Base-by-base conservation (phyloP, 2,797 vertebrate species). In the Parotocinclus haroldoi region DNA sequence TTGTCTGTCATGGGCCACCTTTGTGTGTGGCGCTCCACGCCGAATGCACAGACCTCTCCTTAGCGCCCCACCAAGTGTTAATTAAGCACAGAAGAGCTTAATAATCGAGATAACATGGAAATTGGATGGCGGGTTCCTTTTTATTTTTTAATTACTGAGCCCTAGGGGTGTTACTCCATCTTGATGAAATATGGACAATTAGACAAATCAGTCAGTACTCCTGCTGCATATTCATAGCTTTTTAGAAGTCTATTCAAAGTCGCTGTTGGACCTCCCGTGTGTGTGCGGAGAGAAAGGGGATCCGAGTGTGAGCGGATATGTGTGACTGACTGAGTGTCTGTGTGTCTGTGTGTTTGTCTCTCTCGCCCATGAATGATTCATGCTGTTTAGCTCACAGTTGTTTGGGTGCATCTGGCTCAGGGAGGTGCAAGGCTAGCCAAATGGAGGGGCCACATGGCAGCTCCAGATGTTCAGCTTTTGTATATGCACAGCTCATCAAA, bases 201-300 rank as follows among this genome's bases (percentile, higher is more conserved):
- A 91, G 87, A 92, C 87, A 93, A 92, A 92, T 90, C 87, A 87
- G 76, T 78, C 84, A 77, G 83, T 77, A 74, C 71, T 79, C 78
- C 79, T 83, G 72, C 77, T 93, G 89, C 89, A 92, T 93, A 92
- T 95, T 93, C 91, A 92, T 93, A 81, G 82, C 79, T 87, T 81
- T 86, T 85, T 81, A 81, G 87, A 82, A 88, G 93, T 92, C 92
- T 91, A 93, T 93, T 95, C 91, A 91, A 91, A 92, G 92, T 86
- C 76, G 74, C 89, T 90, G 92, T 87, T 80, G 84, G 89, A 88
- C 83, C 89, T 89, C 90, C 85, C 78, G 79, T 83, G 84, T 74
- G 82, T 71, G 76, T 80, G n/a, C n/a, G 58, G 80, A 9, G 76
- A 78, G 79, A 83, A 76, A 75, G 77, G 19, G 74, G 84, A 17